These are phyloP conservation scores for Elmis aenea DNA, from an alignment of 2,888 invertebrate species.

Conservation along the genomic window DNA sequence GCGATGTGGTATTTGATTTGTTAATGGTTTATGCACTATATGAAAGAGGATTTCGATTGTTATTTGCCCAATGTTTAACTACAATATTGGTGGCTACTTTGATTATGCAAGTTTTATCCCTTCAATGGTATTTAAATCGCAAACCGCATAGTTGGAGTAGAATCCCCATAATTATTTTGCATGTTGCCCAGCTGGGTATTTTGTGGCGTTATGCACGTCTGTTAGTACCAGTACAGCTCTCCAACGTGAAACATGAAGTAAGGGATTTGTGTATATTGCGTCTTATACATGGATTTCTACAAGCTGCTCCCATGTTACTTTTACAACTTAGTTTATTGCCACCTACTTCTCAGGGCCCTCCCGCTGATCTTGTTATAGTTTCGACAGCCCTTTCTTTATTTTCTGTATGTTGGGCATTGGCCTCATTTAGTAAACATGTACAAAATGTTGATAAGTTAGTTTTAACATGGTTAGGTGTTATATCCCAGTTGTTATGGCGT, in stretches of 20 bases:
- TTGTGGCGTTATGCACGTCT: slow-evolving; percentile 80
- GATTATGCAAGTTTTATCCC: slow-evolving; percentile 69
- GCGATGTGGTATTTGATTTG: slow-evolving; percentile 85
- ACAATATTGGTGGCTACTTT: slow-evolving; percentile 69
- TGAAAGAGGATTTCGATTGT: slow-evolving; percentile 59
- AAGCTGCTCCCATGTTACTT: slow-evolving; percentile 83
- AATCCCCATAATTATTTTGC: slow-evolving; percentile 55
- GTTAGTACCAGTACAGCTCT: slow-evolving; percentile 75
- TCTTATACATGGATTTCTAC: slow-evolving; percentile 80
- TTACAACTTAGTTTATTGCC: slow-evolving; percentile 67
- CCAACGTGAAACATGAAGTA: slow-evolving; percentile 79
- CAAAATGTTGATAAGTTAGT: slow-evolving; percentile 80
- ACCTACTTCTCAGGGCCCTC: slow-evolving; percentile 49
- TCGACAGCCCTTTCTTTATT: slow-evolving; percentile 77
- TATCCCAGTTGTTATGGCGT: slow-evolving; percentile 67
- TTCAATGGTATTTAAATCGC: slow-evolving; percentile 66
- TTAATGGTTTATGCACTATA: slow-evolving; percentile 81
- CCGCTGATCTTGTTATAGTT: slow-evolving; percentile 73
- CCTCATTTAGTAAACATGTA: slow-evolving; percentile 86
- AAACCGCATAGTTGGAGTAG: slow-evolving; percentile 48
- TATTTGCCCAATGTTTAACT: slow-evolving; percentile 64
- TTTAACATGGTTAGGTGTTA: slow-evolving; percentile 44
- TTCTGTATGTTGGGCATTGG: slow-evolving; percentile 86
- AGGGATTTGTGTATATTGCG: slow-evolving; percentile 70
- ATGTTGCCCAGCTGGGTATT: slow-evolving; percentile 66